A percentile compares a stretch with the other conserved stretches of the same genome.
Conservation (phyloP, 2,888 invertebrate genomes). For the Caenorhabditis sinica region DNA sequence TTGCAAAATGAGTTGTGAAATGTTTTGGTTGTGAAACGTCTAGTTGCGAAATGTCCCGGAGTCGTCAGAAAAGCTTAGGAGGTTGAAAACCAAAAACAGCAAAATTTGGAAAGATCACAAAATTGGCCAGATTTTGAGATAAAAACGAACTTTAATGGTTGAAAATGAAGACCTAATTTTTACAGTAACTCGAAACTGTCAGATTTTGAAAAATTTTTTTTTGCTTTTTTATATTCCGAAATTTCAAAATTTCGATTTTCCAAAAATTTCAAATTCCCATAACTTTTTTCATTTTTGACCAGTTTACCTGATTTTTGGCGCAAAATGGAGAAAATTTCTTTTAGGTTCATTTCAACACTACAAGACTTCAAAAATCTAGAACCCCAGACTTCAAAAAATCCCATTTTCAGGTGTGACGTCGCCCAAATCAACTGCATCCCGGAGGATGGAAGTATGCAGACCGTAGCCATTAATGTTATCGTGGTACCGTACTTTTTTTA, state of each 20-base stretch:
- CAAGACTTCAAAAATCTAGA: not conserved
- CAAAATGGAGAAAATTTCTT: not conserved
- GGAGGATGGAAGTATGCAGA: constrained; percentile 53
- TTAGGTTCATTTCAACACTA: not conserved
- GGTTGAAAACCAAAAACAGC: too few relatives aligned
- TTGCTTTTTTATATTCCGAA: too few relatives aligned
- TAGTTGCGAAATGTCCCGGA: too few relatives aligned
- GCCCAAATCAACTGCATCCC: constrained; percentile 63
- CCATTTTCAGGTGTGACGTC: constrained; percentile 58
- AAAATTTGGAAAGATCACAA: too few relatives aligned
- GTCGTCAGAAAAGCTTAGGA: too few relatives aligned
- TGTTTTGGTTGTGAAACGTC: too few relatives aligned
- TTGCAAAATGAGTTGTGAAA: too few relatives aligned
- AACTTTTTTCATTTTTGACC: not conserved
- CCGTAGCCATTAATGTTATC: constrained; percentile 44
- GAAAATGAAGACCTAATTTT: too few relatives aligned
- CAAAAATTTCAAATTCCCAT: not conserved
- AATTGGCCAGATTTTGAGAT: too few relatives aligned
- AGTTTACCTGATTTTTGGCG: not conserved
- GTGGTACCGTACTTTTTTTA: constrained; percentile 20
- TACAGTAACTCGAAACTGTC: too few relatives aligned
- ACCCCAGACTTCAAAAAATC: not conserved
- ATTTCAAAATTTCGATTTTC: not conserved
- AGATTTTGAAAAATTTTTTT: not conserved
- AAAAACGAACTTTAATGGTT: too few relatives aligned